Evolutionary conservation across 2,888 invertebrate species (phyloP), one percentile per base, ranked within the genome.

Genomic region (Epinotia brunnichana): DNA sequence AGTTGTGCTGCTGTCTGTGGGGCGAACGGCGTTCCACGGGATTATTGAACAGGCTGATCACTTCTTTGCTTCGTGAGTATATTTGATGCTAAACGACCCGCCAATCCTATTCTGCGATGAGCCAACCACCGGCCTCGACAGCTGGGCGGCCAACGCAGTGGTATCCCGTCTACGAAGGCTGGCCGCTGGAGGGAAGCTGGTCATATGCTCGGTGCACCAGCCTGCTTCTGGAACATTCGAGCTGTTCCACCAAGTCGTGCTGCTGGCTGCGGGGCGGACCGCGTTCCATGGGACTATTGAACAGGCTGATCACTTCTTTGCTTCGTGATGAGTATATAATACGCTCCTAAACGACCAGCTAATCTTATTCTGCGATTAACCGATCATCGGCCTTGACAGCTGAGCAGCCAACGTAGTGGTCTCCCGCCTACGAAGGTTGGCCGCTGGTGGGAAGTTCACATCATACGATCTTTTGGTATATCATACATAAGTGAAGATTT

Each of bases 71-170:
- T 95, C 94, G 96, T 96, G 83, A 94, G 93, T 90, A 83, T 21
- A 7, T 64, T 74, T 69, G 1, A 15, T n/a, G n/a, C 15, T 98
- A 69, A 97, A 96, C 68, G 97, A 98, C 84, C 98, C 98, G 0
- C 95, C 96, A 3, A 94, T 99, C 70, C 88, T 99, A 67, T 98
- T 98, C 90, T 98, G 98, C 85, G 98, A 99, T 83, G 98, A 99
- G 85, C 98, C 98, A 0, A 98, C 98, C 0, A 97, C 98, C 0
- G 98, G 98, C 0, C 88, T 99, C 69, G 98, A 99, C 88, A 97
- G 98, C 78, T 98, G 95, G 87, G 97, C 96, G 83, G 98, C 99
- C 0, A 95, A 95, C 76, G 95, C 95, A 17, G 97, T 98, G 0
- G 95, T 98, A 11, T 94, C 95, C 75, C 95, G 96, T 0, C 89